Conservation (phyloP, 2,797 vertebrate genomes). For the Oreonectes daqikongensis region DNA sequence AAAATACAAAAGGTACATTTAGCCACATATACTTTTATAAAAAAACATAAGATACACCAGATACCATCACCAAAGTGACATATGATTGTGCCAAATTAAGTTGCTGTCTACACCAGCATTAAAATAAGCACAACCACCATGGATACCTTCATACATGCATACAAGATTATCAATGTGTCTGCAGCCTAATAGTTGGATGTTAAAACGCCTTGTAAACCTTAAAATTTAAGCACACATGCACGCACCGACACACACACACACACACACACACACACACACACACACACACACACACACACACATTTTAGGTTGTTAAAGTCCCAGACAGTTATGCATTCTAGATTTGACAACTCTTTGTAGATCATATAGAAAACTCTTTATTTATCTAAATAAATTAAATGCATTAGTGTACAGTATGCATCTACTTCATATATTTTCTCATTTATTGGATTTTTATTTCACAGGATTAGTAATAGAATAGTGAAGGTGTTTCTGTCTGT, state of each 20-base stretch:
- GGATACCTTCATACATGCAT: neutral
- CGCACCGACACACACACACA: too few species aligned
- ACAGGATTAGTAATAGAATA: constrained; percentile 11
- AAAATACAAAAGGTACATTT: neutral
- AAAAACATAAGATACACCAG: too few species aligned
- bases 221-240: too few species aligned
- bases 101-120: too few species aligned
- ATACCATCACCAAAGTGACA: too few species aligned
- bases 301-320: neutral
- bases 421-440: neutral
- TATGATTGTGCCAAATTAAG: too few species aligned
- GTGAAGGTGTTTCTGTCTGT: neutral
- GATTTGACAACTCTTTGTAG: neutral
- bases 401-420: neutral
- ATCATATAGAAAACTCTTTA: neutral
- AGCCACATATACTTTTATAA: too few species aligned
- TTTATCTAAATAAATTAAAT: neutral
- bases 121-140: neutral
- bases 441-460: neutral
- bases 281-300: neutral
- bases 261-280: neutral
- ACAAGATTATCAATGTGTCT: constrained; percentile 1
- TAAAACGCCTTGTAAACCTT: neutral
- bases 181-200: constrained; percentile 8
- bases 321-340: neutral